Evolutionary conservation across 2,797 vertebrate species (phyloP).

Genomic region (Eurystomus glaucurus): DNA sequence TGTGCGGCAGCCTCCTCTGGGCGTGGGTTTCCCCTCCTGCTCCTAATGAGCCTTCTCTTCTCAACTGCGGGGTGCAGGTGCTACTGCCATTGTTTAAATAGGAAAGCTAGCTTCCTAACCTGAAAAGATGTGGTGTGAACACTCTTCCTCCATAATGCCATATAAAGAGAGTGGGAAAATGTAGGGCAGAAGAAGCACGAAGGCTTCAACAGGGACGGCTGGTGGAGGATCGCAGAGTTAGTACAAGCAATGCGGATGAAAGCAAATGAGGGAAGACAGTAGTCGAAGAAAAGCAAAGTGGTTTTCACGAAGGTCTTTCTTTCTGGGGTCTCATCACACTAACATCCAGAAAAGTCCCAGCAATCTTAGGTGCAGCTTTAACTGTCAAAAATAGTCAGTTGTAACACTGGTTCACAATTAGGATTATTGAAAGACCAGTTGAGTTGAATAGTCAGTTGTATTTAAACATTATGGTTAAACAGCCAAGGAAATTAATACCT

Average conservation of each 20-base stretch:
- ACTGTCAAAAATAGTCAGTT: neutral
- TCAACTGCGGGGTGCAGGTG: neutral
- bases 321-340: neutral
- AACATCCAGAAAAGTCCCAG: neutral
- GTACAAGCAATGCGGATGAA: neutral
- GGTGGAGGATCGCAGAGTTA: neutral
- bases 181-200: neutral
- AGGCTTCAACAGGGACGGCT: neutral
- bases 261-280: neutral
- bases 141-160: neutral
- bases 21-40: neutral
- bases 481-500: neutral
- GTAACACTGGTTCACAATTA: neutral
- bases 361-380: neutral
- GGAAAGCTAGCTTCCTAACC: conserved; percentile 7
- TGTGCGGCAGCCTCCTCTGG: neutral
- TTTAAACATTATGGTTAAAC: neutral
- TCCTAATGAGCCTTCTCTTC: neutral
- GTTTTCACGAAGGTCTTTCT: neutral
- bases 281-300: neutral
- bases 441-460: neutral
- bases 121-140: neutral
- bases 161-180: neutral
- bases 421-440: neutral
- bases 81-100: neutral